Base-by-base conservation (phyloP, 2,888 invertebrate genomes). In the Drosophila emarginata region DNA sequence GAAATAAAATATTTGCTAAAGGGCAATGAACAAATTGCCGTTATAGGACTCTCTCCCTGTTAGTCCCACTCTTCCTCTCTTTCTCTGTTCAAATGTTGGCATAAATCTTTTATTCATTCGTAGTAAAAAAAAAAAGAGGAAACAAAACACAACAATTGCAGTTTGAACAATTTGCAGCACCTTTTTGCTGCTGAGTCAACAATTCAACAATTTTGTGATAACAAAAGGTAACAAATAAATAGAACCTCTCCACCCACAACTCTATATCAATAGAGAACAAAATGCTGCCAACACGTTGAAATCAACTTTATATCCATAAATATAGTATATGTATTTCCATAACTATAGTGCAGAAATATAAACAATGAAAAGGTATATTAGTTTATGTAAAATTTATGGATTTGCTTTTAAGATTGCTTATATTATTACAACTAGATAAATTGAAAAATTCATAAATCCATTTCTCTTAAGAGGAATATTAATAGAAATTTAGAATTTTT, bases 121-220 rank as follows among this genome's bases (percentile, higher is more conserved):
- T 50, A 39, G 18, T 15, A 40, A 2, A 40, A 26, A 32, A 18
- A 23, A 15, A 36, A 37, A 51, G 32, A 21, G 1, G 4, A 45
- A 15, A 45, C 40, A 9, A n/a, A 52, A 58, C 39, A 60, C 50
- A 73, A 68, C 77, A 83, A 76, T 68, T 75, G 76, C 74, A 80
- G 76, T 76, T 76, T 76, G 71, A 76, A 83, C 79, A 80, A 79
- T 84, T 78, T 67, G 71, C 71, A 64, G 45, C 45, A 45, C 18
- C 45, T 45, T 45, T 45, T 37, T 37, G 40, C 15, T 40, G 83
- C 80, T 85, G 86, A 87, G 88, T 87, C 86, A 82, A 79, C 79
- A 76, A 76, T 79, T 85, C 72, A 65, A 65, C 71, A 71, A 71
- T 72, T 71, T 71, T 59, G 60, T 52, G 88, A 83, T 82, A 87